Evolutionary conservation across 2,113 vertebrate species (phyloP).

Genomic region (Phoenicopterus ruber): DNA sequence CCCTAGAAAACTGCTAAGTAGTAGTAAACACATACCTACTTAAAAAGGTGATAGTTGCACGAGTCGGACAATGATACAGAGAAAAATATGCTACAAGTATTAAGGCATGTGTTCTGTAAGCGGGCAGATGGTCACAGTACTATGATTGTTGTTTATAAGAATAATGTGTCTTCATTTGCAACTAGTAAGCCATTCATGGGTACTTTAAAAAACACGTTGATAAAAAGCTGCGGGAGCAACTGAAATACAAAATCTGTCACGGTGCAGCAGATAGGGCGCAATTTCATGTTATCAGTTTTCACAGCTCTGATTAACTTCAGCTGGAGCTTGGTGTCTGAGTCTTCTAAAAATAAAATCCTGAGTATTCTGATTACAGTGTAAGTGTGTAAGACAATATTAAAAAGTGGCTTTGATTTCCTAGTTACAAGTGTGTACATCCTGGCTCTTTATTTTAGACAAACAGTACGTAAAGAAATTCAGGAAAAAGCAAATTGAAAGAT

Average conservation of each 20-base stretch:
- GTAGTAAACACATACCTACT: not conserved
- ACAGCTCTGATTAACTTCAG: not conserved
- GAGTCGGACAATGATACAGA: not conserved
- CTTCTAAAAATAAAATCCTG: conserved; percentile 35
- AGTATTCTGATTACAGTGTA: conserved; percentile 11
- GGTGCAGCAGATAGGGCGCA: not conserved
- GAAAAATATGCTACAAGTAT: not conserved
- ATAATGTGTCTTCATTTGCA: not conserved
- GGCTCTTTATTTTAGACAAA: not conserved
- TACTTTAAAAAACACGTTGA: not conserved
- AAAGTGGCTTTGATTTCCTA: conserved; percentile 2
- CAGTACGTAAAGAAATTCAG: not conserved
- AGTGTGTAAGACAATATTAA: not conserved
- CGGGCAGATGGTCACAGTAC: not conserved
- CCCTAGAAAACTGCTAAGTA: not conserved
- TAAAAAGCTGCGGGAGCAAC: not conserved
- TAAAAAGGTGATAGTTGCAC: not conserved
- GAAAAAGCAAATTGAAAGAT: not conserved
- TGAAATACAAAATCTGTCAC: not conserved
- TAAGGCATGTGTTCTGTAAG: not conserved
- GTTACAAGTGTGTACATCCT: not conserved
- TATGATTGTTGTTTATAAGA: not conserved
- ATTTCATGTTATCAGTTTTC: not conserved
- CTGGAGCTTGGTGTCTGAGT: not conserved
- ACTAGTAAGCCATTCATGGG: not conserved